Evolutionary conservation across 1,140 invertebrate species (phyloP), one percentile per base, ranked within the genome.

Genomic region (Leucophenga varia): DNA sequence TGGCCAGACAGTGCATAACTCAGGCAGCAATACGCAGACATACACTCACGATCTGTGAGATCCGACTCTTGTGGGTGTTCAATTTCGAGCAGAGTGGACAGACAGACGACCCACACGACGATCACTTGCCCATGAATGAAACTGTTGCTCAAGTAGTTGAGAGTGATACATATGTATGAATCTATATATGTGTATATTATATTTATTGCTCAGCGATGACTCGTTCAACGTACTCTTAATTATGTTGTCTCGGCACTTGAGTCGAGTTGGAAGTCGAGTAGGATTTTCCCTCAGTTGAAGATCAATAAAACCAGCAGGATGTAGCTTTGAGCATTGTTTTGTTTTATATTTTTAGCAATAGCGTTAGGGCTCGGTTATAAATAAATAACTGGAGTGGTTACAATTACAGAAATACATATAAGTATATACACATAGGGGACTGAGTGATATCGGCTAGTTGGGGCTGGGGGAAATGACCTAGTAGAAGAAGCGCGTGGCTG

Each of bases 241-340:
- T 61, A 65, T 55, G 51, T 47, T 53, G 35, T 58, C 58, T 17
- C 31, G 46, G 34, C 61, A 53, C 63, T 65, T 47, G 47, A 61
- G 41, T 43, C 13, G 20, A 44, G 40, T 19, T 40, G 17, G 36
- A 49, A 43, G 43, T 39, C 35, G 16, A 10, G 36, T 44, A 48
- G 61, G 55, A 61, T 58, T 61, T 64, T 49, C 54, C 55, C 41
- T 17, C 19, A 31, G 37, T 19, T 22, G 19, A 30, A 47, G 36
- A 37, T 55, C 36, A 44, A 42, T 34, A 35, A 44, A 39, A 47
- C 18, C 17, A 60, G 31, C 51, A 50, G 57, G 54, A 54, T 59
- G 41, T 44, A 49, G 47, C 39, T 21, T 21, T 47, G 37, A 30
- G 43, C 31, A 17, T 47, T 34, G 3, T 47, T 19, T 30, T 8